These are phyloP conservation scores for Linurgus olivaceus DNA, from an alignment of 2,797 vertebrate genomes.

Conservation along the genomic window DNA sequence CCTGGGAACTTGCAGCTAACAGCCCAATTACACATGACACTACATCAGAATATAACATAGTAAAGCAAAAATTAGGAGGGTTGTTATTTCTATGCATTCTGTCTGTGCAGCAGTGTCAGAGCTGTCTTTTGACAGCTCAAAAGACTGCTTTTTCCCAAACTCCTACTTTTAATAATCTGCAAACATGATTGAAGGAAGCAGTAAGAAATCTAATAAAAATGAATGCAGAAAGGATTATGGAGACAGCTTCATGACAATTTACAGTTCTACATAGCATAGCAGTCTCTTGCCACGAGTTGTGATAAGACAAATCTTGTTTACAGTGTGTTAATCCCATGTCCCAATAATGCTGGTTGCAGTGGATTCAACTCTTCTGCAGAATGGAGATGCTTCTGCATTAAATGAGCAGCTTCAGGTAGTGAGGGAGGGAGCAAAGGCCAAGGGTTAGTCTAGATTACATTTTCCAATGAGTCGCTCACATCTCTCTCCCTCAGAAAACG, in stretches of 20 bases:
- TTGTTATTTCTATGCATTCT: neutral
- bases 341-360: neutral
- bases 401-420: neutral
- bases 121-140: slow-evolving; percentile 50
- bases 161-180: slow-evolving; percentile 52
- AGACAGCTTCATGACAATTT: slow-evolving; percentile 46
- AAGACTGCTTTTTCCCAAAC: slow-evolving; percentile 29
- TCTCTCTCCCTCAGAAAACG: neutral
- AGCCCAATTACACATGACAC: neutral
- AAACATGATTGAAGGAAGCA: slow-evolving; percentile 41
- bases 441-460: neutral
- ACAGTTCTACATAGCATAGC: neutral
- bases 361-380: neutral
- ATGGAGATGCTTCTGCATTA: neutral
- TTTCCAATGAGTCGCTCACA: neutral
- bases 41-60: slow-evolving; percentile 33
- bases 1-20: slow-evolving; percentile 29
- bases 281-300: neutral
- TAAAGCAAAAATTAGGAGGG: neutral
- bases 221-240: slow-evolving; percentile 47
- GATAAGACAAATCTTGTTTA: slow-evolving; percentile 64
- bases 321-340: slow-evolving; percentile 36
- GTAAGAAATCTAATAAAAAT: slow-evolving; percentile 55
- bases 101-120: neutral
- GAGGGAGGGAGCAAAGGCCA: neutral